A percentile compares a stretch with the other conserved stretches of the same genome.
Evolutionary conservation across 2,888 invertebrate species (phyloP).

Genomic region (Archaeoteleia sp.): DNA sequence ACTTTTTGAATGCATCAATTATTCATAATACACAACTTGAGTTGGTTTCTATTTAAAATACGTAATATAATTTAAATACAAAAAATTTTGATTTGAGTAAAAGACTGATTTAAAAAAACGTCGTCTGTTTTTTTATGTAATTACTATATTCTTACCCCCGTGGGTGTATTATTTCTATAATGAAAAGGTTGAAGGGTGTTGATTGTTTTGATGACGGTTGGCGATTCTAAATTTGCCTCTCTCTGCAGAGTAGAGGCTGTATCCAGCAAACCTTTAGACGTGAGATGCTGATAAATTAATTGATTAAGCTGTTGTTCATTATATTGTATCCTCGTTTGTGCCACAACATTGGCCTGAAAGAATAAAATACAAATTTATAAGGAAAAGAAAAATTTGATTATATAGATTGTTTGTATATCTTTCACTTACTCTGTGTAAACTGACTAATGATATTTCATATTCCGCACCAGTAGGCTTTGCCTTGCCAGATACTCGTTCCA

Average conservation of each 20-base stretch:
- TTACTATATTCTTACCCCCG: constrained; percentile 58
- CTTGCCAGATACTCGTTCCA: constrained; percentile 94
- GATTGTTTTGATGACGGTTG: constrained; percentile 74
- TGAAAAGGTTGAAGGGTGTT: constrained; percentile 69
- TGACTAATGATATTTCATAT: constrained; percentile 89
- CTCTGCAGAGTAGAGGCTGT: constrained; percentile 84
- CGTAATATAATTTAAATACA: no score
- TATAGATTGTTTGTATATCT: no score
- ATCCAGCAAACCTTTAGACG: constrained; percentile 83
- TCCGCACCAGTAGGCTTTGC: constrained; percentile 86
- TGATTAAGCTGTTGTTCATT: constrained; percentile 95
- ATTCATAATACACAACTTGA: no score
- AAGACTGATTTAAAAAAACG: no score
- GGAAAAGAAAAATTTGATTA: constrained; percentile 8
- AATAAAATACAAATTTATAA: constrained; percentile 40
- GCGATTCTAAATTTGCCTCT: constrained; percentile 84
- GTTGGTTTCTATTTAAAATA: no score
- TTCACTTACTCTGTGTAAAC: constrained; percentile 86
- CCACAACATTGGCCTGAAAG: constrained; percentile 91
- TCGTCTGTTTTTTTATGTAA: no score
- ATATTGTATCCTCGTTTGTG: constrained; percentile 96
- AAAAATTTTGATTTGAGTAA: no score
- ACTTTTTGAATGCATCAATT: no score
- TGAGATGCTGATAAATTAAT: constrained; percentile 91
- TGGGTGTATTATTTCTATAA: constrained; percentile 67